Evolutionary conservation across 2,888 invertebrate genomes (phyloP), one percentile per base, ranked within the genome.

Genomic region (Himalopsyche japonica): DNA sequence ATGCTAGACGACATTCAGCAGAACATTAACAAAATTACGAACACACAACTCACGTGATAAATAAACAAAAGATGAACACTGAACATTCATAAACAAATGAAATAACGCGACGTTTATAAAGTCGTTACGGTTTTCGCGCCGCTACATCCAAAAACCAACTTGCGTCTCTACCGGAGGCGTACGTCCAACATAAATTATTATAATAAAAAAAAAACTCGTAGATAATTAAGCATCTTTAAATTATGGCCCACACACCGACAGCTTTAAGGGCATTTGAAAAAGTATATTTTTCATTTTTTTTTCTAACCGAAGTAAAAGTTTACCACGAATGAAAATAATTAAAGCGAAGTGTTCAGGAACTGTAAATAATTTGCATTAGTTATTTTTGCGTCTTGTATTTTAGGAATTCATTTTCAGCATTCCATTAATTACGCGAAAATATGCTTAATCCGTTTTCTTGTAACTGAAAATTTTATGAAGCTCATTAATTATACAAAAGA

Each of bases 61-160:
- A 81, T 76, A 81, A 76, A 81, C 81, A 81, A 81, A 81, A 76
- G 81, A 82, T 80, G 80, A 82, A 76, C 48, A 76, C 80, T 64
- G 34, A 80, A 85, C 49, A 30, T 81, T 82, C 82, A 83, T 82
- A 85, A 85, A 85, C 85, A 82, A 85, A 85, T 82, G 82, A 78
- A 77, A 83, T 80, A 80, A 80, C 49, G 43, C 79, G 82, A 43
- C 84, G 81, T 86, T 86, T 85, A 86, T 86, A 85, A 85, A 84
- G 86, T 86, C 86, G 84, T 86, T 86, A 85, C 78, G 84, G 57
- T 47, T 82, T 85, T 84, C 81, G 76, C 84, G 81, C 82, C 84
- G 81, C 49, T 83, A 81, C 76, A 85, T 81, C 76, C 83, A 81
- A 83, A 85, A 81, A 83, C 82, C 80, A 80, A 82, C 76, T 79